These are phyloP conservation scores for Criorhina ranunculi DNA, from an alignment of 2,888 invertebrate species.

Conservation along the genomic window DNA sequence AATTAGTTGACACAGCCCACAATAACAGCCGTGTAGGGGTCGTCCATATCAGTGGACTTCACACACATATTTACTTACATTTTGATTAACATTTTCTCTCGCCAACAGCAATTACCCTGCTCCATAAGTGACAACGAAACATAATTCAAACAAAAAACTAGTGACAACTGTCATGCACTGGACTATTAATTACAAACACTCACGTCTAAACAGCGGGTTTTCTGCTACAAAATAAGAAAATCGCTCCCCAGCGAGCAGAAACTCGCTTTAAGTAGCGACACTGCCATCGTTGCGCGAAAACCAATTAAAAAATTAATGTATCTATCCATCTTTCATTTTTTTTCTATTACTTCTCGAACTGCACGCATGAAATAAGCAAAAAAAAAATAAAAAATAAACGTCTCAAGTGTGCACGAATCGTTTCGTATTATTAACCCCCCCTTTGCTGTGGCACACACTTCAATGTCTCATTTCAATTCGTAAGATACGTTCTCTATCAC, in stretches of 20 bases:
- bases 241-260: slow-evolving; percentile 12
- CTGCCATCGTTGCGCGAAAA: slow-evolving; percentile 1
- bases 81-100: slow-evolving; percentile 46
- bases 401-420: slow-evolving; percentile 3
- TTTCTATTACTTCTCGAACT: neutral
- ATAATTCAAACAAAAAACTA: slow-evolving; percentile 31
- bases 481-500: neutral
- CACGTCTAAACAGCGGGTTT: slow-evolving; percentile 1
- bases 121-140: slow-evolving; percentile 42
- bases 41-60: slow-evolving; percentile 25
- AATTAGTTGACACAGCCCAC: slow-evolving; percentile 43
- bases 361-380: slow-evolving; percentile 9
- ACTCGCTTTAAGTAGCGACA: neutral
- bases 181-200: slow-evolving; percentile 35
- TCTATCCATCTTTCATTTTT: neutral
- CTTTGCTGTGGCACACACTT: slow-evolving; percentile 9
- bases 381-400: slow-evolving; percentile 9
- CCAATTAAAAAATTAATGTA: slow-evolving; percentile 21
- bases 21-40: neutral
- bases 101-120: slow-evolving; percentile 33
- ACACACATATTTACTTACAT: slow-evolving; percentile 4
- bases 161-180: slow-evolving; percentile 48
- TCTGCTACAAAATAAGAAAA: slow-evolving; percentile 9
- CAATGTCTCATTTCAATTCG: slow-evolving; percentile 37
- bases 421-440: slow-evolving; percentile 33